Evolutionary conservation across 2,888 invertebrate species (phyloP).

Genomic region (Eustalomyia histrio): DNA sequence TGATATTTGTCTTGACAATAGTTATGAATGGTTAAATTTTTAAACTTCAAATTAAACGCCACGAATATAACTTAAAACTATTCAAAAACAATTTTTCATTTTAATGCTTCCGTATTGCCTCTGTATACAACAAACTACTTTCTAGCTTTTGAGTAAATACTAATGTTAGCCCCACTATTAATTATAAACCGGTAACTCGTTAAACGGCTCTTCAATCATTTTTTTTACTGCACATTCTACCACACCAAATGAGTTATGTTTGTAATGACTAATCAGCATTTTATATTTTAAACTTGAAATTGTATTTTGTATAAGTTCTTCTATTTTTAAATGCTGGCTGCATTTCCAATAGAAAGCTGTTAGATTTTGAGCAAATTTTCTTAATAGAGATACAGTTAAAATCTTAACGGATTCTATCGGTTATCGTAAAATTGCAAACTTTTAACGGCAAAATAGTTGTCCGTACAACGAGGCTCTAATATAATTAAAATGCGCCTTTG

Average conservation of each 20-base stretch:
- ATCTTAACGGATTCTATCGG: too few species aligned
- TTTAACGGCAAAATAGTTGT: too few species aligned
- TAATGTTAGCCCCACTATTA: background rate
- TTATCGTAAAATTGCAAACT: too few species aligned
- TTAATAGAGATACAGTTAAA: too few species aligned
- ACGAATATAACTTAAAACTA: background rate
- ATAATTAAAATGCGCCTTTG: constrained; percentile 15
- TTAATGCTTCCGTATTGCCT: constrained; percentile 51
- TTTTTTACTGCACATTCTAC: background rate
- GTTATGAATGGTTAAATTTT: constrained; percentile 12
- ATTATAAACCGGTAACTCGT: background rate
- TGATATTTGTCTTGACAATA: background rate
- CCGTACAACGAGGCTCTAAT: background rate
- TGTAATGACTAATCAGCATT: too few species aligned
- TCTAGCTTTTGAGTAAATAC: background rate
- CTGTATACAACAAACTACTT: constrained; percentile 10
- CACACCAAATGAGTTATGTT: too few species aligned
- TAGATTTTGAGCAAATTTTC: too few species aligned
- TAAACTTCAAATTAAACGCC: background rate
- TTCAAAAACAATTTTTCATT: constrained; percentile 15
- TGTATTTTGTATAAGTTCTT: too few species aligned
- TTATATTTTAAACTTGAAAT: too few species aligned
- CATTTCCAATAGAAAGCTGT: too few species aligned
- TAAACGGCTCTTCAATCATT: background rate
- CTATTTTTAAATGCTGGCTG: too few species aligned